Conservation (phyloP, 2,888 invertebrate species). For the Melipona beecheii region DNA sequence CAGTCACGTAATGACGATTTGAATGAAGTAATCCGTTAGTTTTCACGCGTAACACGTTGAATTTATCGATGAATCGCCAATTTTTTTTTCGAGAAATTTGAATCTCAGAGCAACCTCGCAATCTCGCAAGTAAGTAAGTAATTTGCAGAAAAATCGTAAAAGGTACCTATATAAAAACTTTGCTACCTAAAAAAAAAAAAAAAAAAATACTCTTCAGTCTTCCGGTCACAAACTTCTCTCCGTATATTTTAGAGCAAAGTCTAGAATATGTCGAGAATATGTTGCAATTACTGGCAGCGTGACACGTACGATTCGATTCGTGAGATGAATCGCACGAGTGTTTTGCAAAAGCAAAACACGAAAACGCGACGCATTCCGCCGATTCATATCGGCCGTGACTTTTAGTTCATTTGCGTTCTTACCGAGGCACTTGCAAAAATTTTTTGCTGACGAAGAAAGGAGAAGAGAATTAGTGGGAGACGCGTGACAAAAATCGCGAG, state of each 20-base stretch:
- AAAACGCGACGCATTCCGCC: constrained; percentile 3
- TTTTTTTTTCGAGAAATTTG: no score
- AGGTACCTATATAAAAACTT: no score
- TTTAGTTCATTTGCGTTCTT: constrained; percentile 1
- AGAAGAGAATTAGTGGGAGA: neutral
- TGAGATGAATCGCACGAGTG: constrained; percentile 25
- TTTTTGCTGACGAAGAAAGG: neutral
- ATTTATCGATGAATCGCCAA: neutral
- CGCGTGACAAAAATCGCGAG: neutral
- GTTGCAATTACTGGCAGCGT: constrained; percentile 1
- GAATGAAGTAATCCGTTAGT: neutral
- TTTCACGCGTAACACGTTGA: neutral
- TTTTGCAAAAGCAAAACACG: constrained; percentile 15
- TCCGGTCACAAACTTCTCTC: neutral
- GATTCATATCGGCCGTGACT: constrained; percentile 26
- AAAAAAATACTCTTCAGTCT: neutral
- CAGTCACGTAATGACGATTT: neutral
- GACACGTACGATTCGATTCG: constrained; percentile 23
- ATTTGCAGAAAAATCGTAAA: neutral
- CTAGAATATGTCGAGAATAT: neutral
- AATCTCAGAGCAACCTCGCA: neutral
- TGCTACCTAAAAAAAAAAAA: neutral
- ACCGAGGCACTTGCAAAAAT: neutral
- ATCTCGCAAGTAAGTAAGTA: neutral
- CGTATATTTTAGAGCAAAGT: no score